phyloP scores from a whole-genome alignment of 2,113 vertebrate genomes.

The Syrrhaptes paradoxus region DNA sequence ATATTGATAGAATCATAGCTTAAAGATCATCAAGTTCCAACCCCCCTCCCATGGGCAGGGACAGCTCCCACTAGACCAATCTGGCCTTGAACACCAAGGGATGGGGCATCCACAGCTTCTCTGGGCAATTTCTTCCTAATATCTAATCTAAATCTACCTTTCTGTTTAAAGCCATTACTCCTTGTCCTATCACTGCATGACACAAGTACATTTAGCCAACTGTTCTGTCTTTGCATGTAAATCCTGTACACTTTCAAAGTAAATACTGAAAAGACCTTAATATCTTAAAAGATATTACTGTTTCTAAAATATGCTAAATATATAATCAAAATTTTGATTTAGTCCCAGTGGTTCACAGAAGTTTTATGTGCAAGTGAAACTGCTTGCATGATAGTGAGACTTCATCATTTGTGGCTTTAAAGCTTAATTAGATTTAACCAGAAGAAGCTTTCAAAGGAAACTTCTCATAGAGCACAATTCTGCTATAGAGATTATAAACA shows the following conservation, averaged over 20 bases:
- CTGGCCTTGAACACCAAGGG: too few relatives aligned
- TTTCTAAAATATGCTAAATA: not conserved
- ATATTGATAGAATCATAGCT: not conserved
- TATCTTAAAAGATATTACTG: not conserved
- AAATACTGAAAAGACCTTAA: not conserved
- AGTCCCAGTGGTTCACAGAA: not conserved
- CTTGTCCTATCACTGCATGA: not conserved
- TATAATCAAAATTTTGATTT: not conserved
- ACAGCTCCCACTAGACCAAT: too few relatives aligned
- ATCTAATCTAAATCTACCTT: too few relatives aligned
- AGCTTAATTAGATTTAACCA: not conserved
- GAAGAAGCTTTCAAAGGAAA: not conserved
- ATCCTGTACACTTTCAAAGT: not conserved
- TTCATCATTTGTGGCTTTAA: not conserved
- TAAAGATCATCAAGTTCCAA: too few relatives aligned
- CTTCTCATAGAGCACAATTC: not conserved
- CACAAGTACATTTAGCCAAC: not conserved
- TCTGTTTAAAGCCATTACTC: too few relatives aligned
- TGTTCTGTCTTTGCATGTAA: not conserved
- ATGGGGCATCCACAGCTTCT: too few relatives aligned
- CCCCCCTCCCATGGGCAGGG: too few relatives aligned
- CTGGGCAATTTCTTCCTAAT: too few relatives aligned
- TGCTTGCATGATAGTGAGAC: not conserved
- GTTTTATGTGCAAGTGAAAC: not conserved
- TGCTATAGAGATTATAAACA: not conserved